These are phyloP conservation scores for Chalcosyrphus nemorum DNA, from an alignment of 2,888 invertebrate species.

Conservation along the genomic window DNA sequence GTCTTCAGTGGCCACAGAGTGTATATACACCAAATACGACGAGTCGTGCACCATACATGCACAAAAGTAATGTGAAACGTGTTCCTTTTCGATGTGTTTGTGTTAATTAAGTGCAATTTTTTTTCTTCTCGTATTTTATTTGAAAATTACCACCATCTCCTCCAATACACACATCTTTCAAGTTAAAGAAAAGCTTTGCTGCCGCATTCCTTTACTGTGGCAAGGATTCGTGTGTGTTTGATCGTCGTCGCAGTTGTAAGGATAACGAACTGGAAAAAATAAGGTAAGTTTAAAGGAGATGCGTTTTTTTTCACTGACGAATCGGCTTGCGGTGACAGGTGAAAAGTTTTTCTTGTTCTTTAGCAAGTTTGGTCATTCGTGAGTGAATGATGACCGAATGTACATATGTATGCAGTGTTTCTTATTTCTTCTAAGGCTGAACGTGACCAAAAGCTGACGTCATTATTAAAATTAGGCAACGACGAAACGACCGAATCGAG, in stretches of 20 bases:
- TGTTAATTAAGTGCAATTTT: constrained; percentile 73
- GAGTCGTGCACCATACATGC: constrained; percentile 55
- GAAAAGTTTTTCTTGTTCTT: neutral
- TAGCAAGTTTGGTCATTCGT: neutral
- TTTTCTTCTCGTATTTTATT: constrained; percentile 44
- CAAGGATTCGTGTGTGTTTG: neutral
- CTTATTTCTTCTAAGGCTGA: constrained; percentile 1
- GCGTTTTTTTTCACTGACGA: neutral
- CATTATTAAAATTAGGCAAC: constrained; percentile 69
- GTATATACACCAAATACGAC: constrained; percentile 36
- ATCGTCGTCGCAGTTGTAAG: constrained; percentile 39
- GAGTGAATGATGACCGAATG: constrained; percentile 15
- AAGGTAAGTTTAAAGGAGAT: constrained; percentile 22
- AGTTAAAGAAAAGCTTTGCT: constrained; percentile 64
- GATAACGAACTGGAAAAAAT: constrained; percentile 37
- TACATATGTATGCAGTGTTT: neutral
- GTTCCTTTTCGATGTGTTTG: constrained; percentile 70
- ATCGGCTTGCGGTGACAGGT: neutral
- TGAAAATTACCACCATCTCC: constrained; percentile 53
- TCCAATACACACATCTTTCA: constrained; percentile 15
- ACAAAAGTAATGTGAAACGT: constrained; percentile 60
- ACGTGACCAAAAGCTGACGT: constrained; percentile 60
- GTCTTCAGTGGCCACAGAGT: constrained; percentile 47
- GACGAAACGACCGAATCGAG: neutral
- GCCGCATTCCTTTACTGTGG: constrained; percentile 58